Base-by-base conservation (phyloP, 2,888 invertebrate species). In the Philonicus albiceps region DNA sequence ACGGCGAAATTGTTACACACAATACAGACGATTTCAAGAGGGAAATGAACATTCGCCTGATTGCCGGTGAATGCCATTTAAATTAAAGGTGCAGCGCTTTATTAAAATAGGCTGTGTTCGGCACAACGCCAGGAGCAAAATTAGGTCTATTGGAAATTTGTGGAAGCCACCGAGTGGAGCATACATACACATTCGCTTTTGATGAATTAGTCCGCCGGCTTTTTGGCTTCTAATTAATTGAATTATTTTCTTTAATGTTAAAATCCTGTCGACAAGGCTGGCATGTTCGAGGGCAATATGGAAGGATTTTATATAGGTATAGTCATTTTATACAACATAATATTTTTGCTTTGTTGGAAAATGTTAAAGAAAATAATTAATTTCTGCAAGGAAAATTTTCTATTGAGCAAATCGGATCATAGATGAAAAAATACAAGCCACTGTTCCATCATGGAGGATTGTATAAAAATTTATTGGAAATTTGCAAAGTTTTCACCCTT, bases 251-350 rank as follows among this genome's bases (percentile, higher is more conserved):
- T 64, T 64, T 64, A 53, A 53, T 11, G 22, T 64, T 11, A 8
- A 64, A 64, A 22, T 1, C 64, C 8, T 64, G 11, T 11, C 64
- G 22, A 27, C 22, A 64, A 7, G 11, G 19, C 1, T 22, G 64
- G n/a, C 34, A 16, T 34, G 91, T 90, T 43, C 40, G 16, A 43
- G 40, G 40, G 40, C 16, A 49, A 49, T n/a, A 49, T 49, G 16
- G 13, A 0, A 3, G 1, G 3, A 49, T 49, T 49, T 49, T 49
- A 49, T 3, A n/a, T n/a, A 3, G 8, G 16, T 43, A 16, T n/a
- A n/a, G 3, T 16, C 49, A 16, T n/a, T 49, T 49, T 49, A 49
- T 5, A n/a, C 19, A 89, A 43, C 16, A 43, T 43, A 4, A 3
- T 3, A 43, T 43, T 43, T 43, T 43, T 43, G 16, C 40, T 43